Base-by-base conservation (phyloP, 2,888 invertebrate genomes). In the Criorhina ranunculi region DNA sequence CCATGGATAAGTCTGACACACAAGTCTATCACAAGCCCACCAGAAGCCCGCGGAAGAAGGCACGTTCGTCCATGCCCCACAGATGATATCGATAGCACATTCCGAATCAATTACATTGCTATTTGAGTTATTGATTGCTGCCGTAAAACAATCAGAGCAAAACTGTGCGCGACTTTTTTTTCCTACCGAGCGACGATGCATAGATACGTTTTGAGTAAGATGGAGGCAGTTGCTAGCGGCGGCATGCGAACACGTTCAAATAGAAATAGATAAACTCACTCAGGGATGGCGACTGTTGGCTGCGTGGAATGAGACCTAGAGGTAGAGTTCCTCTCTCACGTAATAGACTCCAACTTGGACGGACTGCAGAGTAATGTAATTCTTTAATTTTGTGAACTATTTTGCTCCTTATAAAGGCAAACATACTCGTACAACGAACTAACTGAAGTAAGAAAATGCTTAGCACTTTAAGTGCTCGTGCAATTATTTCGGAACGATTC, bases 121-220 rank as follows among this genome's bases (percentile, higher is more conserved):
- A 85, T 85, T 85, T 80, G 44, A 80, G 75, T 85, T 85, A 85
- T 85, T 80, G 85, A 79, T 85, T 80, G 85, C 75, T 85, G 80
- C 75, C 64, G 78, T 69, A 83, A 83, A 67, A 83, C 83, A 83
- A 83, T 83, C 83, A 73, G 80, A 80, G 85, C 80, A 80, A 57
- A 69, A 70, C 24, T 70, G 12, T 64, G 33, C 62, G 42, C 57
- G 55, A 46, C 24, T 57, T 15, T 1, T 35, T 15, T 29, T 31
- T 44, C 17, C 8, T 11, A n/a, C n/a, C n/a, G n/a, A n/a, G n/a
- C n/a, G n/a, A n/a, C n/a, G 49, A 19, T 42, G 51, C 12, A 29
- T n/a, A 59, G 42, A 46, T 53, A 51, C 33, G 37, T 33, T 59
- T 79, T 46, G 5, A 72, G 19, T 33, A 6, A 33, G 33, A 33